These are phyloP conservation scores for Setophaga petechia DNA, from an alignment of 2,113 vertebrate genomes.

Conservation along the genomic window DNA sequence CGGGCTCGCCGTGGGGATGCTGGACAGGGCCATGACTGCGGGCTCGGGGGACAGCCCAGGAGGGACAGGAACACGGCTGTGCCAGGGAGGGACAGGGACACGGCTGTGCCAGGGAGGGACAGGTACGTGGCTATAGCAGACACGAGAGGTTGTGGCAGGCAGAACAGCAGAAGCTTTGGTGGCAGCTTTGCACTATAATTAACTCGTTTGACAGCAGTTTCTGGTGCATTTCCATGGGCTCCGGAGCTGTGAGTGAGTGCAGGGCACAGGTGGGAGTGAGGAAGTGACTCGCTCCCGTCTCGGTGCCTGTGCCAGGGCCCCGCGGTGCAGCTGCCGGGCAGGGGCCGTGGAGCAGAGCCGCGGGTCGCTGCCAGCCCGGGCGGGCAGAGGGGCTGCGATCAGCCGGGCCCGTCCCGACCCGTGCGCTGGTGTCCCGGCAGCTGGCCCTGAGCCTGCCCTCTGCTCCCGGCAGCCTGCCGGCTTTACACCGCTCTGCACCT, in stretches of 20 bases:
- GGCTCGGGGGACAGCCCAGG: not conserved
- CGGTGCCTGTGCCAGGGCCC: not conserved
- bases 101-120: not conserved
- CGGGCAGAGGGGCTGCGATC: not conserved
- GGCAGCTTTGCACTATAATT: conserved; percentile 35
- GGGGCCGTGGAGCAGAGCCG: accelerated
- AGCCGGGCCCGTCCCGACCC: accelerated
- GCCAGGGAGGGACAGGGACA: not conserved
- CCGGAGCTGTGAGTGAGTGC: not conserved
- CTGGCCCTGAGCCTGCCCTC: not conserved
- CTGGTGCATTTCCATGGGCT: not conserved
- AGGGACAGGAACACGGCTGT: accelerated
- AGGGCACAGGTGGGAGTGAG: not conserved
- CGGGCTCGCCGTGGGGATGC: accelerated
- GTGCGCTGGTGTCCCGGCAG: not conserved
- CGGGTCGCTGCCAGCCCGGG: not conserved
- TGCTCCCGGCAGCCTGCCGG: not conserved
- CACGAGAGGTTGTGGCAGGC: not conserved
- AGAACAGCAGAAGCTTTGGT: not conserved
- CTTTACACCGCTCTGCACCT: accelerated
- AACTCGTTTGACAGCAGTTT: not conserved
- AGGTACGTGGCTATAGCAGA: not conserved
- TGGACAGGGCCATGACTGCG: accelerated
- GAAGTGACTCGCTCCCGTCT: accelerated
- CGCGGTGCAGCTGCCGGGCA: not conserved